Base-by-base conservation (phyloP, 1,140 invertebrate species). In the Planococcus citri region DNA sequence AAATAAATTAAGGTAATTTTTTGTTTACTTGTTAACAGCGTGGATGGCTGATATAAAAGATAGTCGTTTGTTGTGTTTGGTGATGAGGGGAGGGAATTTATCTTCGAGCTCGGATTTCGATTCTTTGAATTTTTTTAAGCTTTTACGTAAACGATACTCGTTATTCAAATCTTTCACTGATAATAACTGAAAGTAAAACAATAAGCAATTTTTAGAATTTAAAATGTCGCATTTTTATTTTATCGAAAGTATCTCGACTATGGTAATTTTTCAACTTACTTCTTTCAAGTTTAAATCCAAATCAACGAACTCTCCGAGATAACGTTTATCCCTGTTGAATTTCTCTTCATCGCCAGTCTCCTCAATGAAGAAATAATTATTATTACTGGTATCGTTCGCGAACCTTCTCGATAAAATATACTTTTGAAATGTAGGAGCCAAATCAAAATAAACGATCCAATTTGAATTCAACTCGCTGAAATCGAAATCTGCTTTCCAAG, bases 351-450 rank as follows among this genome's bases (percentile, higher is more conserved):
- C 17, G 3, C 41, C 41, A 51, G 41, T 51, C n/a, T 51, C 41
- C n/a, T 51, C 6, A 17, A 51, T 14, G n/a, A 51, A 51, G 41
- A 51, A 51, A 20, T 9, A 51, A 51, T 51, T 51, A 51, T n/a
- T 3, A 51, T 51, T 51, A 9, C 3, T n/a, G 2, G 10, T 3
- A 51, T 51, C n/a, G n/a, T 51, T 51, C 4, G 41, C 41, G 41
- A 51, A 51, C n/a, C 17, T 51, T n/a, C 41, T 51, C 41, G 41
- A 51, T n/a, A 51, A 51, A 51, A 51, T n/a, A n/a, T 51, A 51
- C n/a, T 51, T 51, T 9, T 51, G 6, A 17, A 9, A n/a, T 9
- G 41, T 17, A n/a, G 41, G 41, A 17, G 41, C 12, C 17, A 51
- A 17, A n/a, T 51, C 41, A n/a, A 51, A 51, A 51, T 51, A 51